Percentiles rank a stretch among this genome's conserved stretches.
Evolutionary conservation across 2,113 vertebrate genomes (phyloP).

Genomic region (Oreochromis niloticus): DNA sequence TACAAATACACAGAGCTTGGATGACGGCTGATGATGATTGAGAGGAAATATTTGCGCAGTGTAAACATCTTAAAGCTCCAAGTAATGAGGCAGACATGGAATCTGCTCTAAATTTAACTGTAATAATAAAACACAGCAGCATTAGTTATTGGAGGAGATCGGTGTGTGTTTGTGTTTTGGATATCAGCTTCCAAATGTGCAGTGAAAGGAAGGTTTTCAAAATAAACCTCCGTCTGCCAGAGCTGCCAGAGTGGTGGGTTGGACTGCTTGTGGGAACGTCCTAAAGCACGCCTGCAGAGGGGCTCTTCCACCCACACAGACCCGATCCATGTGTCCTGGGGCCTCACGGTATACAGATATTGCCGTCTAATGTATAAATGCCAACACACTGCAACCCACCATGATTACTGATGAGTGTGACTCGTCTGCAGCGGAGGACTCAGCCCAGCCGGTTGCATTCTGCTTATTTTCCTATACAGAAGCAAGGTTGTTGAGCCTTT

Average conservation of each 20-base stretch:
- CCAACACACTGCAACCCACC: not conserved
- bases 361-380: not conserved
- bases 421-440: not conserved
- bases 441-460: not conserved
- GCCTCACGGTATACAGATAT: not conserved
- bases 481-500: not conserved
- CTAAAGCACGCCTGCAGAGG: not conserved
- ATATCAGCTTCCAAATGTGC: not conserved
- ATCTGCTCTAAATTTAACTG: not conserved
- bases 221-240: not conserved
- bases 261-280: not conserved
- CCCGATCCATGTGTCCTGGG: not conserved
- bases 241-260: not conserved
- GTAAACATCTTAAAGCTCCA: not conserved
- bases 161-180: not conserved
- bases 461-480: not conserved
- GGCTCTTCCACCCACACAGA: fast-evolving
- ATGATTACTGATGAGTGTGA: not conserved
- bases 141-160: not conserved
- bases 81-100: not conserved
- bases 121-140: fast-evolving
- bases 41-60: not conserved
- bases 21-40: not conserved
- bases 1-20: not conserved
- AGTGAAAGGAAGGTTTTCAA: not conserved